These are phyloP conservation scores for Scytalopus superciliaris DNA, from an alignment of 2,113 vertebrate species.

Conservation along the genomic window DNA sequence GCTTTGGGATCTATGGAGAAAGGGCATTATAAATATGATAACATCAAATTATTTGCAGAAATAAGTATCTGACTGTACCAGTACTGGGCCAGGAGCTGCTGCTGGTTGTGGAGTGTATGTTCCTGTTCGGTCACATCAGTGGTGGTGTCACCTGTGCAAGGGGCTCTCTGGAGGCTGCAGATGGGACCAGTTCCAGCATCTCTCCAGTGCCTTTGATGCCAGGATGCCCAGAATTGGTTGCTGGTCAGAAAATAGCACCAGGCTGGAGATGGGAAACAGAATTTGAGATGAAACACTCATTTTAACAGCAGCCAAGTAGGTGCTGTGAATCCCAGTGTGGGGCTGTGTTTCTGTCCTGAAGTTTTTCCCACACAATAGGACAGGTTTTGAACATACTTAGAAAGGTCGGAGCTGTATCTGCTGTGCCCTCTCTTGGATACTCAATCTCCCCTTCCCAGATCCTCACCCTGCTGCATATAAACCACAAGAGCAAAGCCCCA, in stretches of 20 bases:
- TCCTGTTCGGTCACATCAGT: neutral
- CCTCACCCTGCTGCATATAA: fast-evolving
- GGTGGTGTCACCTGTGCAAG: fast-evolving
- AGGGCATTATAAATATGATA: neutral
- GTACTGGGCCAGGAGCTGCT: fast-evolving
- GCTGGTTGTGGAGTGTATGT: neutral
- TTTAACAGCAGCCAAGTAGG: neutral
- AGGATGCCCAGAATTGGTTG: fast-evolving
- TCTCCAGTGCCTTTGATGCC: fast-evolving
- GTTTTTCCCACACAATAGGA: neutral
- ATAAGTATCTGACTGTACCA: neutral
- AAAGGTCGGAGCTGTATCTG: neutral
- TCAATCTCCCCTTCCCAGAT: neutral
- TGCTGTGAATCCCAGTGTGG: neutral
- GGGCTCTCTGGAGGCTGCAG: neutral
- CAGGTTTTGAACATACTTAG: neutral
- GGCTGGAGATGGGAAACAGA: neutral
- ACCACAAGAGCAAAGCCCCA: neutral
- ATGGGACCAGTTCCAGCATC: neutral
- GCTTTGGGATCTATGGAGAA: neutral
- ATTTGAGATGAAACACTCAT: fast-evolving
- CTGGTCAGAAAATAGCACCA: neutral
- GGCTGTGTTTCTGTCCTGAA: neutral
- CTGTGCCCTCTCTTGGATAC: neutral
- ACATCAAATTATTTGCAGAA: neutral